phyloP scores from a whole-genome alignment of 2,113 vertebrate genomes.

The Carassius carassius region DNA sequence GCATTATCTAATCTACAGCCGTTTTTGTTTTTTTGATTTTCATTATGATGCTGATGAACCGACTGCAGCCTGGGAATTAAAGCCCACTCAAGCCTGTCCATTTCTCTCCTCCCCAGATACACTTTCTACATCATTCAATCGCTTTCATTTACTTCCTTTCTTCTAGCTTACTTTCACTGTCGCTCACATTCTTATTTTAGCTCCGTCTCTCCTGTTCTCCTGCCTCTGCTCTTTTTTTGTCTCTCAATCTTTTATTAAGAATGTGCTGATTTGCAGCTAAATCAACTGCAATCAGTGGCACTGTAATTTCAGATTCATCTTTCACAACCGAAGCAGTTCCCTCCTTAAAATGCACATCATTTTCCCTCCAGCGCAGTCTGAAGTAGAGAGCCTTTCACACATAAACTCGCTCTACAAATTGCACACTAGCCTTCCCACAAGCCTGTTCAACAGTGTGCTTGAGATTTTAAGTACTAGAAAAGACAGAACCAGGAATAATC shows the following conservation, averaged over 20 bases:
- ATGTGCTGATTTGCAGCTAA: slow-evolving; percentile 42
- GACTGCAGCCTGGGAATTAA: slow-evolving; percentile 37
- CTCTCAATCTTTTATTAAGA: slow-evolving; percentile 36
- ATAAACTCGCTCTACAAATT: not conserved
- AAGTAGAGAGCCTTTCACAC: not conserved
- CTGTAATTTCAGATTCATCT: slow-evolving; percentile 45
- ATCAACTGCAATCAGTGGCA: slow-evolving; percentile 42
- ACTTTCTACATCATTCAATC: not conserved
- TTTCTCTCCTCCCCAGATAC: not conserved
- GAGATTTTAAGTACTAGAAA: slow-evolving; percentile 2
- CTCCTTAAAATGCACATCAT: slow-evolving; percentile 12
- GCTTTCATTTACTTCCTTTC: slow-evolving; percentile 6
- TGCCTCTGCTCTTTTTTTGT: not conserved
- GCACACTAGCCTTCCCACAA: not conserved
- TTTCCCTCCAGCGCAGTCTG: not conserved
- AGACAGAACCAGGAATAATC: not conserved
- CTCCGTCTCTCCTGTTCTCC: not conserved
- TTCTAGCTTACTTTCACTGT: not conserved
- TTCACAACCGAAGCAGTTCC: not conserved
- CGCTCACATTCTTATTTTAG: not conserved
- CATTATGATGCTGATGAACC: slow-evolving; percentile 42
- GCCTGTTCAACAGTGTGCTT: not conserved
- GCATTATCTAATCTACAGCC: slow-evolving; percentile 30
- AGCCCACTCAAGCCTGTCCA: slow-evolving; percentile 42
- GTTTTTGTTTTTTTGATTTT: slow-evolving; percentile 27